phyloP scores from a whole-genome alignment of 2,113 vertebrate species.

The Gymnarchus niloticus region DNA sequence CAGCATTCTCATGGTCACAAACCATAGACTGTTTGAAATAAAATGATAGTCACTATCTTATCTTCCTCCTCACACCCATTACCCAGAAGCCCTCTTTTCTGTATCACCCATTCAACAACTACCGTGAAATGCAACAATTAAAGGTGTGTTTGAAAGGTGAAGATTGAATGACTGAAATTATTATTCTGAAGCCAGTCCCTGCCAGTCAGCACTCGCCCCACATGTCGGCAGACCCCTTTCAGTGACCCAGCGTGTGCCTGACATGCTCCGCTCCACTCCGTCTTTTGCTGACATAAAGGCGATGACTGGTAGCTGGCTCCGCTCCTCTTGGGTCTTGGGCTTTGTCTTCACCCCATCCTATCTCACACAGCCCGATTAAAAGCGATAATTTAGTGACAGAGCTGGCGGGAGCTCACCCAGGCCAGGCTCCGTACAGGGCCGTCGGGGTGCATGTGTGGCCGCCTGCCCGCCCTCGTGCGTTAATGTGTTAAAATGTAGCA shows the following conservation, averaged over 20 bases:
- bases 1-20: neutral
- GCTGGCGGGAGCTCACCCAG: neutral
- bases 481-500: slow-evolving; percentile 6
- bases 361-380: neutral
- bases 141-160: slow-evolving; percentile 63
- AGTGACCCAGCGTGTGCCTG: neutral
- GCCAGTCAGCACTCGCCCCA: neutral
- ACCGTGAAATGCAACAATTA: slow-evolving; percentile 62
- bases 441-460: neutral
- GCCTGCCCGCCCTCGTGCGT: neutral
- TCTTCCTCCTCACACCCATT: neutral
- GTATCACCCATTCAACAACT: neutral
- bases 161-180: slow-evolving; percentile 46
- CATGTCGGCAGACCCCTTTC: slow-evolving; percentile 31
- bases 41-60: neutral
- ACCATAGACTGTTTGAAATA: neutral
- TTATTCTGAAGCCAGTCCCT: slow-evolving; percentile 51
- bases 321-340: neutral
- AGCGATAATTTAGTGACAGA: neutral
- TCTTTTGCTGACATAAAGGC: neutral
- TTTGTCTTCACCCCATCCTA: neutral
- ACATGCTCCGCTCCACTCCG: slow-evolving; percentile 24
- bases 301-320: neutral
- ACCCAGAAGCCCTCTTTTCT: slow-evolving; percentile 21
- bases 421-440: neutral